phyloP scores from a whole-genome alignment of 2,113 vertebrate genomes.

The Xyrauchen texanus region DNA sequence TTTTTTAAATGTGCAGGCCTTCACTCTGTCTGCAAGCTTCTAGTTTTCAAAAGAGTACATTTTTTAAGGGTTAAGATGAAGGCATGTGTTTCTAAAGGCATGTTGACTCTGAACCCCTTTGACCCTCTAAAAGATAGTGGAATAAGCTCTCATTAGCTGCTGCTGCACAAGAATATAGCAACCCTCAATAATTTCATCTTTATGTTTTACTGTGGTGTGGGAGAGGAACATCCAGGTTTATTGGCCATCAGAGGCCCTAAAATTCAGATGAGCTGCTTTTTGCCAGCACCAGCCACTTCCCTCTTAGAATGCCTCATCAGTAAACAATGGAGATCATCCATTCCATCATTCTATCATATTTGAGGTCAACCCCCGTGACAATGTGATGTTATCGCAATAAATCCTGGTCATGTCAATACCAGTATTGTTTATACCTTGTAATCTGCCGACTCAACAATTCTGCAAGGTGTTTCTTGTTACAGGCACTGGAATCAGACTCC shows the following conservation, averaged over 20 bases:
- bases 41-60: conserved; percentile 24
- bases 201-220: conserved; percentile 67
- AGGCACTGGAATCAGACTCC: conserved; percentile 5
- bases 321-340: too few relatives aligned
- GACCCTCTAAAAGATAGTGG: conserved; percentile 58
- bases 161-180: conserved; percentile 63
- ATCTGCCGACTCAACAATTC: neutral
- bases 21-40: conserved; percentile 62
- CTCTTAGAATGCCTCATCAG: conserved; percentile 10
- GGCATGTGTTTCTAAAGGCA: conserved; percentile 54
- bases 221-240: conserved; percentile 74
- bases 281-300: conserved; percentile 20
- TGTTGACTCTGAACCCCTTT: conserved; percentile 61
- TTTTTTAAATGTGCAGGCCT: conserved; percentile 69
- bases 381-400: conserved; percentile 61
- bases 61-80: too few relatives aligned
- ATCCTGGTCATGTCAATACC: conserved; percentile 56
- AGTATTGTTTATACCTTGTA: conserved; percentile 2
- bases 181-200: conserved; percentile 67
- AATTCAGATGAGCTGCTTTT: conserved; percentile 72
- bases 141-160: conserved; percentile 59
- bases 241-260: conserved; percentile 64
- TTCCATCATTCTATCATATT: too few relatives aligned
- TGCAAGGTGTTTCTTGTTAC: conserved; percentile 19
- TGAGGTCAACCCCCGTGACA: neutral